phyloP scores from a whole-genome alignment of 1,140 invertebrate species.

The Aphelenchoides besseyi region DNA sequence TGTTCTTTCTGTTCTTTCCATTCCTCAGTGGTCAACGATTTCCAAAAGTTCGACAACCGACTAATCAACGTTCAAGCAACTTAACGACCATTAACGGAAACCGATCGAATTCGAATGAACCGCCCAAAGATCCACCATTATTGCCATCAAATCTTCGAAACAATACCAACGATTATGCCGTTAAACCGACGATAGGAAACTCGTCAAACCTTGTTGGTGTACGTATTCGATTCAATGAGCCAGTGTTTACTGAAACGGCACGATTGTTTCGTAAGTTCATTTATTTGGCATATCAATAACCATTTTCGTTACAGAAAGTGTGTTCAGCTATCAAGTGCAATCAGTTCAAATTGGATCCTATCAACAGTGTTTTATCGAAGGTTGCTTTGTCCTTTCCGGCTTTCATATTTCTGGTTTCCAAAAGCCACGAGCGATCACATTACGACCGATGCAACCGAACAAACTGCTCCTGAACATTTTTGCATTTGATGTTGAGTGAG shows the following conservation, averaged over 20 bases:
- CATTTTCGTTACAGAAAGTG: conserved; percentile 38
- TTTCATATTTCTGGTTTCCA: conserved; percentile 46
- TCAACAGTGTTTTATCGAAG: conserved; percentile 52
- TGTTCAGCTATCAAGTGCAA: conserved; percentile 46
- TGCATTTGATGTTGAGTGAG: conserved; percentile 49
- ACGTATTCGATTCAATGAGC: conserved; percentile 45
- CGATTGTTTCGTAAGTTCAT: conserved; percentile 42
- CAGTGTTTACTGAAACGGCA: conserved; percentile 41
- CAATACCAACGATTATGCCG: background rate
- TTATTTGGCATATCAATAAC: conserved; percentile 20
- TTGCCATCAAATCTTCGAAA: background rate
- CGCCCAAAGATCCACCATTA: background rate
- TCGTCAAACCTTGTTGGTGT: conserved; percentile 22
- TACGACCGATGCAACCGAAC: conserved; percentile 39
- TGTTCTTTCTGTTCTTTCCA: background rate
- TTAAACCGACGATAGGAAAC: background rate
- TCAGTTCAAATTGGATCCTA: conserved; percentile 39
- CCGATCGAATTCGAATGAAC: background rate
- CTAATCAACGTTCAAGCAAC: background rate
- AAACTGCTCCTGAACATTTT: conserved; percentile 46
- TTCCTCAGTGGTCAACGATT: background rate
- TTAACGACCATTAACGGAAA: background rate
- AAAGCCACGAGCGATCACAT: conserved; percentile 27
- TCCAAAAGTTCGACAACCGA: background rate
- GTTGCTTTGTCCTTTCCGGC: conserved; percentile 43